Evolutionary conservation across 2,888 invertebrate species (phyloP).

Genomic region (Invenusta paracnida): DNA sequence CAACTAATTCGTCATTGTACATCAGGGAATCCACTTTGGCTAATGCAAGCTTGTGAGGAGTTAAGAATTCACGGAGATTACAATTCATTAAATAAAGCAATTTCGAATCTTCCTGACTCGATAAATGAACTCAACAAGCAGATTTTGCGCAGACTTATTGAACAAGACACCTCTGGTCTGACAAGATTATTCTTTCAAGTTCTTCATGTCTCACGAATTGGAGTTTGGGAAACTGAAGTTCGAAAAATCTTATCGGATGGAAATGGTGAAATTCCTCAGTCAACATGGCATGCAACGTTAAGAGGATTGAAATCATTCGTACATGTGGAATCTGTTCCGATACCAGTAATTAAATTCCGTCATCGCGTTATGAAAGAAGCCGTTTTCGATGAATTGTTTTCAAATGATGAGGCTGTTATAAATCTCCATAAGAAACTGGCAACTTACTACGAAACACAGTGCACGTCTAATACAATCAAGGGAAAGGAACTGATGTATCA

Average conservation of each 20-base stretch:
- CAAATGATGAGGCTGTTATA: background rate
- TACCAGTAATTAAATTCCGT: conserved; percentile 36
- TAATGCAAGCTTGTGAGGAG: conserved; percentile 59
- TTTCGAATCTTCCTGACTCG: conserved; percentile 52
- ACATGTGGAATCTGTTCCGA: conserved; percentile 5
- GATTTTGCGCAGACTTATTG: conserved; percentile 21
- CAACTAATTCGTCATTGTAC: conserved; percentile 52
- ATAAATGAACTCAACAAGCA: conserved; percentile 45
- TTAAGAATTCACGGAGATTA: conserved; percentile 52
- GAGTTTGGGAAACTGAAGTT: conserved; percentile 38
- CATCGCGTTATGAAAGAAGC: conserved; percentile 35
- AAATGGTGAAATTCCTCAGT: background rate
- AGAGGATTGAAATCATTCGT: conserved; percentile 32
- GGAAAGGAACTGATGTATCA: background rate
- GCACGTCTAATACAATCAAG: background rate
- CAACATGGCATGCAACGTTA: conserved; percentile 8
- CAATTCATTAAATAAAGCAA: conserved; percentile 52
- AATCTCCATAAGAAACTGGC: background rate
- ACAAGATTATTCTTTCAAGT: conserved; percentile 33
- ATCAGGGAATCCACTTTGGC: conserved; percentile 58
- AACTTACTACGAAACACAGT: background rate
- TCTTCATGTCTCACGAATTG: conserved; percentile 28
- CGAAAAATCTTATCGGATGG: conserved; percentile 8
- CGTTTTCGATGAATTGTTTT: background rate
- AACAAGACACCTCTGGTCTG: conserved; percentile 30